Evolutionary conservation across 2,888 invertebrate species (phyloP), one percentile per base, ranked within the genome.

Genomic region (Drosophila anceps): DNA sequence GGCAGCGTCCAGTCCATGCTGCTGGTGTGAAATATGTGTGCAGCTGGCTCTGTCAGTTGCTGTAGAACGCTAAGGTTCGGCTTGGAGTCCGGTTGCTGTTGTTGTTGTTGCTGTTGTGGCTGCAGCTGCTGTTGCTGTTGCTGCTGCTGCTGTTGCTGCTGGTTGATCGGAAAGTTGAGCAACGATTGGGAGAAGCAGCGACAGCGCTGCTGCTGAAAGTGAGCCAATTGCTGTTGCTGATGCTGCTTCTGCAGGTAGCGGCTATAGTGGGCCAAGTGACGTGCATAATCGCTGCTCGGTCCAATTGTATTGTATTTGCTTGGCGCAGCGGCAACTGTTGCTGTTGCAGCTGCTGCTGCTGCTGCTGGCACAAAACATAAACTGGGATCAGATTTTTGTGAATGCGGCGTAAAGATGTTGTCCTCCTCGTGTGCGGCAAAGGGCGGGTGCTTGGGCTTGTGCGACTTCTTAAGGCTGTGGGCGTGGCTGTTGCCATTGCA

Each of bases 241-340:
- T 84, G 91, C 48, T 87, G 90, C 74, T 91, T 87, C 71, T 91
- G 79, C 73, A 91, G 89, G 64, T 92, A 84, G 71, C 91, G 90
- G 68, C 89, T 90, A 57, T 92, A 91, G 69, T 88, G 85, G 50
- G 91, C 88, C 84, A 92, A 79, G 74, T 92, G 93, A 35, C 92
- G 89, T 24, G 92, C 92, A 79, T 91, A 93, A 68, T 92, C 93
- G 81, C 92, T 92, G 76, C 92, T 93, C 54, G 93, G 92, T 53
- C 93, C 93, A 66, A 93, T 92, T 57, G 93, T 93, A 67, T 93
- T 93, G 78, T 92, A 93, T 83, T 93, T 93, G 79, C 92, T 91
- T 37, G 86, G 73, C 67, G 76, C 76, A 48, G 76, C 76, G 61
- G 57, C 54, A 39, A 67, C 57, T 72, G 63, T 72, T 75, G 79